Conservation (phyloP, 1,140 invertebrate species). For the Anastrepha ludens region DNA sequence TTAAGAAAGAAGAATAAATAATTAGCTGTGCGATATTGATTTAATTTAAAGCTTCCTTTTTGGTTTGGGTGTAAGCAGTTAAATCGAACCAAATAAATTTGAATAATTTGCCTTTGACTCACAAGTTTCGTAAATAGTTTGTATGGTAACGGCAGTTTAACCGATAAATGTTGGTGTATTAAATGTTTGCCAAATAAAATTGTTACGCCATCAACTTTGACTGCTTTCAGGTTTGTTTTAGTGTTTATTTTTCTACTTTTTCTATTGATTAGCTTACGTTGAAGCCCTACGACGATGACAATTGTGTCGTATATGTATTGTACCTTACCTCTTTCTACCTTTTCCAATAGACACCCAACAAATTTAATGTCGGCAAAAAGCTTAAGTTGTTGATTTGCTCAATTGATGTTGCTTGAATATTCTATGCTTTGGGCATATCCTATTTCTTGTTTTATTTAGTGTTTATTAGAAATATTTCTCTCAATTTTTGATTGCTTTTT, state of each 20-base stretch:
- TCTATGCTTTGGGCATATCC: not conserved
- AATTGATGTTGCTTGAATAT: conserved; percentile 13
- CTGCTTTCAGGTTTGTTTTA: not conserved
- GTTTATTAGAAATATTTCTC: no score
- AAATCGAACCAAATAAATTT: not conserved
- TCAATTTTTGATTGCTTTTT: not conserved
- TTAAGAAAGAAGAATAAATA: conserved; percentile 31
- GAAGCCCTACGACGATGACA: conserved; percentile 24
- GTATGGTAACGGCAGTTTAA: not conserved
- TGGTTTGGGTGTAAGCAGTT: no score
- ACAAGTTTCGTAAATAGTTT: not conserved
- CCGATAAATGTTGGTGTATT: not conserved
- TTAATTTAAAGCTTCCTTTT: no score
- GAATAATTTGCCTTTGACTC: no score
- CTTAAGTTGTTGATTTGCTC: not conserved
- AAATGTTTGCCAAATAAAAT: not conserved
- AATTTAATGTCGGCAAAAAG: not conserved
- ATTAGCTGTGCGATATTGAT: not conserved
- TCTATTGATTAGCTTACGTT: conserved; percentile 16
- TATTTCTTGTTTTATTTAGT: not conserved
- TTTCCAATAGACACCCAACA: not conserved
- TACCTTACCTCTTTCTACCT: not conserved
- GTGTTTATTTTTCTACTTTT: not conserved
- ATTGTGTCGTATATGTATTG: not conserved
- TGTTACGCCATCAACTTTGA: not conserved